Conservation (phyloP, 1,140 invertebrate genomes). For the Drosophila chauvacae region DNA sequence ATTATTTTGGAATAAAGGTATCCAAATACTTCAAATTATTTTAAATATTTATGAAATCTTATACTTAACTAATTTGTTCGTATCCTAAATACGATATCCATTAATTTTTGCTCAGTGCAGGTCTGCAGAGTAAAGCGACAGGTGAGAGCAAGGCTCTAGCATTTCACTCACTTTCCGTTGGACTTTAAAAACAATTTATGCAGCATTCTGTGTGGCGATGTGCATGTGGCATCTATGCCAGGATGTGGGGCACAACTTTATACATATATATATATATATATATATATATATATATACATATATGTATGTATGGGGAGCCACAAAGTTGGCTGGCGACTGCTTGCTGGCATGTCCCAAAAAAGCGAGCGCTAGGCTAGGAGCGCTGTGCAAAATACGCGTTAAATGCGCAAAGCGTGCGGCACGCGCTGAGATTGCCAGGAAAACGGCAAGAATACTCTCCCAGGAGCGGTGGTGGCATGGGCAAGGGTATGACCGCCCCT, state of each 20-base stretch:
- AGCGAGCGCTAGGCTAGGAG: background rate
- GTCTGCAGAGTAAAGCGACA: background rate
- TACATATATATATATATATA: background rate
- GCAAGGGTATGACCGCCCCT: constrained; percentile 7
- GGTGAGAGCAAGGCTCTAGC: constrained; percentile 37
- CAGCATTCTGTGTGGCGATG: constrained; percentile 54
- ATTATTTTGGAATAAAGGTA: too few relatives aligned
- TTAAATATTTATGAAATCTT: background rate
- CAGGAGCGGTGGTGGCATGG: background rate
- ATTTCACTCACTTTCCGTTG: constrained; percentile 64
- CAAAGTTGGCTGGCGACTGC: constrained; percentile 40
- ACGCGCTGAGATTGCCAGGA: constrained; percentile 72
- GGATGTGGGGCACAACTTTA: constrained; percentile 21
- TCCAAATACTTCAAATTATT: too few relatives aligned
- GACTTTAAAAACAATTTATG: constrained; percentile 77
- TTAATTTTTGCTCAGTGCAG: background rate
- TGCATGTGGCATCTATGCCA: constrained; percentile 32
- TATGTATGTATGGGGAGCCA: constrained; percentile 8
- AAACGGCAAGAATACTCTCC: constrained; percentile 13
- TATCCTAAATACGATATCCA: too few relatives aligned
- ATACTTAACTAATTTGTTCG: background rate
- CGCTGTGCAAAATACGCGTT: constrained; percentile 76
- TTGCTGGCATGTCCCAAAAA: constrained; percentile 31
- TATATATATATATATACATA: too few relatives aligned
- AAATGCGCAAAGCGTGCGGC: constrained; percentile 80